phyloP scores from a whole-genome alignment of 2,888 invertebrate genomes.

The Agapostemon virescens region DNA sequence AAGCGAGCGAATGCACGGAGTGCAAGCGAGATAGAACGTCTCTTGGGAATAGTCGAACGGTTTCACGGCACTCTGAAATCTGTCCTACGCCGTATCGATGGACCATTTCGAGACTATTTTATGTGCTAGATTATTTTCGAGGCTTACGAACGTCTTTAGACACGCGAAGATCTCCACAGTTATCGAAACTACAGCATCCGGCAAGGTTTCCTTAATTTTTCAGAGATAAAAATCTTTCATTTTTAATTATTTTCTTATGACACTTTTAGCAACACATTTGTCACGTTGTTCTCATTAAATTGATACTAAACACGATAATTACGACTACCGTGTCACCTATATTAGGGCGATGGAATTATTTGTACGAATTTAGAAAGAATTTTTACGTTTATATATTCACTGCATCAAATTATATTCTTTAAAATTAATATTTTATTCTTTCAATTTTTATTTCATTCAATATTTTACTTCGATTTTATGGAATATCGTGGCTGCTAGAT shows the following conservation, averaged over 20 bases:
- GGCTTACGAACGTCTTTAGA: background rate
- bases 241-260: background rate
- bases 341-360: too few species aligned
- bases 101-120: background rate
- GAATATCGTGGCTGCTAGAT: too few species aligned
- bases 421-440: too few species aligned
- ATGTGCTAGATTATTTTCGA: background rate
- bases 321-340: too few species aligned
- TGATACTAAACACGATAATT: too few species aligned
- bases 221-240: background rate
- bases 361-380: too few species aligned
- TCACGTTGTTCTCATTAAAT: background rate
- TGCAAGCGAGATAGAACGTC: background rate
- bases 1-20: background rate
- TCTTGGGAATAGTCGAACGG: slow-evolving; percentile 1
- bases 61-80: slow-evolving; percentile 3
- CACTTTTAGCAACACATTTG: background rate
- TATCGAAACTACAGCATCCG: background rate
- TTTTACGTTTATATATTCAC: too few species aligned
- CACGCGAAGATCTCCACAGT: background rate
- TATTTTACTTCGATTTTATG: too few species aligned
- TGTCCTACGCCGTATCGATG: background rate
- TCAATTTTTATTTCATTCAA: too few species aligned
- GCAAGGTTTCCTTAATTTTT: background rate
- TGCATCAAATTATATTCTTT: too few species aligned